These are phyloP conservation scores for Galerucella nymphaeae DNA, from an alignment of 2,888 invertebrate genomes.

Conservation along the genomic window DNA sequence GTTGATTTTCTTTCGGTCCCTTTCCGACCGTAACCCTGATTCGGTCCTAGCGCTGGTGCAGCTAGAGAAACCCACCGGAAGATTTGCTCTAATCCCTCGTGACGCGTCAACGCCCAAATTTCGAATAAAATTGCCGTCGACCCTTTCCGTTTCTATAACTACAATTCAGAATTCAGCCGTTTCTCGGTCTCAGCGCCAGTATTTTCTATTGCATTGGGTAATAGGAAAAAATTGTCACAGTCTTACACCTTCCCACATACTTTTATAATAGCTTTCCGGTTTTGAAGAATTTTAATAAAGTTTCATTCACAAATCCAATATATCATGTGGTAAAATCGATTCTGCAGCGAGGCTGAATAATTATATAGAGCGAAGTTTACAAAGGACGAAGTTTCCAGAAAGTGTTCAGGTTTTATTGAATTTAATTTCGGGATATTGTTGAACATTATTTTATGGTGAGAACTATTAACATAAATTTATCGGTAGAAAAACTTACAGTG, in stretches of 20 bases:
- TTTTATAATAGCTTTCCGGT: background rate
- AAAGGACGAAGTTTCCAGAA: background rate
- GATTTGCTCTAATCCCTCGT: slow-evolving; percentile 31
- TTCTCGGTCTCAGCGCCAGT: background rate
- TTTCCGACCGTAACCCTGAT: slow-evolving; percentile 28
- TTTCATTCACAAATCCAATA: background rate
- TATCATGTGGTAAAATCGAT: background rate
- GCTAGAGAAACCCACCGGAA: slow-evolving; percentile 20
- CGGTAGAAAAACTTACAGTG: too few relatives aligned
- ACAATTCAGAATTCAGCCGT: slow-evolving; percentile 6
- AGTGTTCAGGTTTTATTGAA: background rate
- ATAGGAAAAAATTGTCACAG: slow-evolving; percentile 1
- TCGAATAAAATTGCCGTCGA: slow-evolving; percentile 30
- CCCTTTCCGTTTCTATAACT: slow-evolving; percentile 13
- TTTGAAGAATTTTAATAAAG: background rate
- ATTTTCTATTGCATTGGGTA: slow-evolving; percentile 6
- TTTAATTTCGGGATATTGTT: background rate
- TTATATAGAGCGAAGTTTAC: background rate
- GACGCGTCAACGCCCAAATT: slow-evolving; percentile 32
- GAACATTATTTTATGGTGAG: too few relatives aligned
- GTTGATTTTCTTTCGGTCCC: slow-evolving; percentile 24
- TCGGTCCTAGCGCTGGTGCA: slow-evolving; percentile 11
- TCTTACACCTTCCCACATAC: background rate
- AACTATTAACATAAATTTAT: too few relatives aligned
- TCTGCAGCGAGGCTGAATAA: background rate